Percentiles rank a stretch among this genome's conserved stretches.
These are phyloP conservation scores for Melanotus villosus DNA, from an alignment of 2,888 invertebrate genomes.

Conservation along the genomic window DNA sequence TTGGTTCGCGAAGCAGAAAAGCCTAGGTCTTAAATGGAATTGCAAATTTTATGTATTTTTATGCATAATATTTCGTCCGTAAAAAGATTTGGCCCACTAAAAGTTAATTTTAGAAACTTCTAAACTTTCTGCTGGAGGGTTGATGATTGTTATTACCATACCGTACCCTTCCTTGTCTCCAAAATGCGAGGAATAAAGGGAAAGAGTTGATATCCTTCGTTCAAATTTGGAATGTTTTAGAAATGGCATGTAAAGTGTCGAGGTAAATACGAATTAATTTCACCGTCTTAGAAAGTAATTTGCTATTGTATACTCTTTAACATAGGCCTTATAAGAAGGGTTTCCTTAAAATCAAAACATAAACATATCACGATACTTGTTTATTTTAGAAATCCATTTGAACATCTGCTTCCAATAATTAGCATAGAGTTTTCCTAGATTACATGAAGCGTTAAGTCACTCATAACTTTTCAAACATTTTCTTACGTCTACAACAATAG, in stretches of 20 bases:
- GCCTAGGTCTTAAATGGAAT: constrained; percentile 3
- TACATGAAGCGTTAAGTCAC: too few species aligned
- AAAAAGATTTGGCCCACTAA: background rate
- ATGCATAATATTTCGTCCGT: constrained; percentile 7
- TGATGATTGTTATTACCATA: constrained; percentile 18
- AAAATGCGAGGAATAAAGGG: background rate
- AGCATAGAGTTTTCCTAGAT: too few species aligned
- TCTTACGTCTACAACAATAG: too few species aligned
- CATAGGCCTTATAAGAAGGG: too few species aligned
- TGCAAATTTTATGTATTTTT: constrained; percentile 7
- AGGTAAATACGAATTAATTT: too few species aligned
- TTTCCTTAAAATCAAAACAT: too few species aligned
- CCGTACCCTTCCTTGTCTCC: background rate
- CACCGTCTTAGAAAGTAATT: too few species aligned
- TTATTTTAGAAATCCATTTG: too few species aligned
- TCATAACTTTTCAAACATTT: too few species aligned
- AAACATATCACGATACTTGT: too few species aligned
- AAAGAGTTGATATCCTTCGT: background rate
- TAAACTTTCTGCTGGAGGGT: constrained; percentile 10
- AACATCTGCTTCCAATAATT: too few species aligned
- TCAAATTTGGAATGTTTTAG: background rate
- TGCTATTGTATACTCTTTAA: too few species aligned
- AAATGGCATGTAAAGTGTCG: background rate
- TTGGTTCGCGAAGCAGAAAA: background rate
- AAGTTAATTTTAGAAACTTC: constrained; percentile 11